Percentiles rank a stretch among this genome's conserved stretches.
Conservation (phyloP, 1,140 invertebrate genomes). For the Archivesica marissinica region DNA sequence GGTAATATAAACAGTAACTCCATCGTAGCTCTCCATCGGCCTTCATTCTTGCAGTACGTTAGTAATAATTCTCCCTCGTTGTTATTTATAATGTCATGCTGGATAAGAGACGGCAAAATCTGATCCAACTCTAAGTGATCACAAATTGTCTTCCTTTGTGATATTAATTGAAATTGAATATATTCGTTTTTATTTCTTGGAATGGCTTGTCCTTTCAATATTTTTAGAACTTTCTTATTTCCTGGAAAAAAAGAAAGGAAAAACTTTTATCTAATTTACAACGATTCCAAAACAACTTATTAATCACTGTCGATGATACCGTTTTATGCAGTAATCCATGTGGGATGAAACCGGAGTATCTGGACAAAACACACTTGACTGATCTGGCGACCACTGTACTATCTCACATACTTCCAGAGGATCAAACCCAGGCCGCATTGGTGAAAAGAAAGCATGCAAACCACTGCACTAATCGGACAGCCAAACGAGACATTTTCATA, state of each 20-base stretch:
- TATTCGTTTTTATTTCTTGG: background rate
- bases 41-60: background rate
- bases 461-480: no score
- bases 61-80: background rate
- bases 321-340: no score
- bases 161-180: background rate
- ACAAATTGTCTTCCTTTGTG: background rate
- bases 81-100: background rate
- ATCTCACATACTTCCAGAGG: no score
- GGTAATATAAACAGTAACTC: background rate
- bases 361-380: no score
- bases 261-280: no score
- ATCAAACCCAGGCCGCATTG: no score
- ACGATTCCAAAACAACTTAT: no score
- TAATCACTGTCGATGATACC: no score
- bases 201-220: background rate
- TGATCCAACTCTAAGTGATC: background rate
- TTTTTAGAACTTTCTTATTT: background rate
- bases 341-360: no score
- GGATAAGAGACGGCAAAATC: background rate
- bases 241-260: background rate
- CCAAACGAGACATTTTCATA: no score
- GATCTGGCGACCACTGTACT: no score
- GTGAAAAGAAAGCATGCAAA: no score
- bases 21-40: background rate